Percentiles rank a stretch among this genome's conserved stretches.
phyloP scores from a whole-genome alignment of 2,888 invertebrate species.

The Trissoscelio sp. region DNA sequence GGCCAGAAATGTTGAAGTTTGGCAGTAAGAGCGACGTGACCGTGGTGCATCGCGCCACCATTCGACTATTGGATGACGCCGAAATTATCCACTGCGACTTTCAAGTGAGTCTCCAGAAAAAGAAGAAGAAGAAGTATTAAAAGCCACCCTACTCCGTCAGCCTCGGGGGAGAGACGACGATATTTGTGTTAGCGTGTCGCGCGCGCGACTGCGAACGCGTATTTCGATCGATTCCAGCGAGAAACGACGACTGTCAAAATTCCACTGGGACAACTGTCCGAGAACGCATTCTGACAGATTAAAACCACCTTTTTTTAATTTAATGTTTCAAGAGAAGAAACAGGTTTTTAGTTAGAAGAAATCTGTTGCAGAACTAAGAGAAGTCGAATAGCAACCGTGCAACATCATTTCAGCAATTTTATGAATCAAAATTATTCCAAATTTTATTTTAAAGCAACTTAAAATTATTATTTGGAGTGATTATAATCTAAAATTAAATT shows the following conservation, averaged over 20 bases:
- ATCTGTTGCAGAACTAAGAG: too few relatives aligned
- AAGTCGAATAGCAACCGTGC: too few relatives aligned
- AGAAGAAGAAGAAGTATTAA: too few relatives aligned
- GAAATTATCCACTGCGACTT: conserved; percentile 97
- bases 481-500: too few relatives aligned
- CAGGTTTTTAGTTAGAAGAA: too few relatives aligned
- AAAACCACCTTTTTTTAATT: too few relatives aligned
- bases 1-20: conserved; percentile 84
- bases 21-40: conserved; percentile 84
- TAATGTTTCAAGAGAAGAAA: too few relatives aligned
- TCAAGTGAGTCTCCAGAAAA: conserved; percentile 86
- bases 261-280: conserved; percentile 31
- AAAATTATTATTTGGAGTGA: too few relatives aligned
- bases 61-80: conserved; percentile 94
- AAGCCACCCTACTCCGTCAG: too few relatives aligned
- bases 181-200: conserved; percentile 67
- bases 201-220: conserved; percentile 55
- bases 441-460: too few relatives aligned
- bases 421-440: too few relatives aligned
- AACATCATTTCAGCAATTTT: too few relatives aligned
- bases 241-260: conserved; percentile 67
- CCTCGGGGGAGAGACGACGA: conserved; percentile 8
- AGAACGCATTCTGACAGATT: neutral
- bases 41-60: conserved; percentile 86
- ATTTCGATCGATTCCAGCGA: conserved; percentile 64